Evolutionary conservation across 2,113 vertebrate genomes (phyloP).

Genomic region (Ptilorrhoa leucosticta): DNA sequence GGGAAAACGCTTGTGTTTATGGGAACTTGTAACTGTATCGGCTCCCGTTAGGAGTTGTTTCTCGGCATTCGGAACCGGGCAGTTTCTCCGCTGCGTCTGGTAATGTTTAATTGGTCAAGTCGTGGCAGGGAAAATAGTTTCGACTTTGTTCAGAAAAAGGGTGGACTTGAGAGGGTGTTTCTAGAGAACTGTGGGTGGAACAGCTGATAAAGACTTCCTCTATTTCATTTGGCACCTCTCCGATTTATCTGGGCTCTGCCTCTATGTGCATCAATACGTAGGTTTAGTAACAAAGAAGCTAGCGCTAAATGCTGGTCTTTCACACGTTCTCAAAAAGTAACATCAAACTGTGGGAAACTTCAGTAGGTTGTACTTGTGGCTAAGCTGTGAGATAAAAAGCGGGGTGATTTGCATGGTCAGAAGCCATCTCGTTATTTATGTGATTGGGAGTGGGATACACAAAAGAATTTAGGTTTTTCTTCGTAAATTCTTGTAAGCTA

Average conservation of each 20-base stretch:
- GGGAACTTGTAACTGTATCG: background rate
- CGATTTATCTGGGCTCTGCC: background rate
- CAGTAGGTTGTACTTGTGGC: background rate
- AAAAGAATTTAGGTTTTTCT: background rate
- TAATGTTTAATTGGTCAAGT: background rate
- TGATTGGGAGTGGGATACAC: background rate
- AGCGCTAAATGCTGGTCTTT: background rate
- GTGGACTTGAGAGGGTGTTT: background rate
- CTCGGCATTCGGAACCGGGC: background rate
- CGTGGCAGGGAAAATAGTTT: background rate
- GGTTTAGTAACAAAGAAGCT: background rate
- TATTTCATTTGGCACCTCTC: background rate
- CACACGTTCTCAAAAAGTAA: background rate
- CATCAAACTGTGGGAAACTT: background rate
- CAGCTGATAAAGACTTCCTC: background rate
- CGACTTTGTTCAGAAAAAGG: background rate
- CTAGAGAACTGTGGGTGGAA: background rate
- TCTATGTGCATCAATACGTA: accelerated
- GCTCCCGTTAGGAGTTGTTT: background rate
- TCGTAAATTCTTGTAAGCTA: background rate
- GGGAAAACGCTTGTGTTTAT: background rate
- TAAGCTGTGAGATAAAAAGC: background rate
- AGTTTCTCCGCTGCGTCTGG: background rate
- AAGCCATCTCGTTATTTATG: background rate
- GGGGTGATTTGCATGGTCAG: background rate